Evolutionary conservation across 1,140 invertebrate genomes (phyloP), one percentile per base, ranked within the genome.

Genomic region (Nomia melanderi): DNA sequence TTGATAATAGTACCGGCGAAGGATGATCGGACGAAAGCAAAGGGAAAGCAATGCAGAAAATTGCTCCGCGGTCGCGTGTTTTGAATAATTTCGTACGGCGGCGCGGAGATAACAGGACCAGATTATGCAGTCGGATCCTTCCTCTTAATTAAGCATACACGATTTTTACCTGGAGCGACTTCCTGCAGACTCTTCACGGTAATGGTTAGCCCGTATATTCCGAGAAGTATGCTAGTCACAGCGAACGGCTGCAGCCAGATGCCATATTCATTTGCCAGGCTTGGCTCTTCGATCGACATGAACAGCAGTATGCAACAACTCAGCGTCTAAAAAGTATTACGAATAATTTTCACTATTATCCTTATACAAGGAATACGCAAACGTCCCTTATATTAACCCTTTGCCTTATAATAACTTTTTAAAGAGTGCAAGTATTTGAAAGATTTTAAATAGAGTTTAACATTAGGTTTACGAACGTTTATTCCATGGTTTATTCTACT

Each of bases 161-260:
- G 14, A 36, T 83, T 60, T 67, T 78, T 88, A 92, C 91, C 91
- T 89, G 90, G 87, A 82, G 83, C 85, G 54, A 88, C 79, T 65
- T 87, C 83, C 39, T 91, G 85, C 29, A 92, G 81, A 72, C 87
- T 92, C 75, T 86, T 90, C 54, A 86, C 87, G 50, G 87, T 83
- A 70, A 92, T 86, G 41, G 86, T 90, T 60, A 92, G 33, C 12
- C 91, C 89, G 64, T 91, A 92, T 41, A 92, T 79, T 53, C 87
- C 91, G 9, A 90, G 36, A 41, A 92, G 87, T 79, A 92, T 91
- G 72, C 91, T 92, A 62, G 82, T 85, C 39, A 92, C 50, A 27
- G 83, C 77, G 17, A 91, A 57, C 17, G 91, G 90, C 64, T 91
- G 90, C 25, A 92, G 64, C 62, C 82, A 92, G 12, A 86, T 27